These are phyloP conservation scores for Carabus problematicus DNA, from an alignment of 2,888 invertebrate genomes.

Conservation along the genomic window DNA sequence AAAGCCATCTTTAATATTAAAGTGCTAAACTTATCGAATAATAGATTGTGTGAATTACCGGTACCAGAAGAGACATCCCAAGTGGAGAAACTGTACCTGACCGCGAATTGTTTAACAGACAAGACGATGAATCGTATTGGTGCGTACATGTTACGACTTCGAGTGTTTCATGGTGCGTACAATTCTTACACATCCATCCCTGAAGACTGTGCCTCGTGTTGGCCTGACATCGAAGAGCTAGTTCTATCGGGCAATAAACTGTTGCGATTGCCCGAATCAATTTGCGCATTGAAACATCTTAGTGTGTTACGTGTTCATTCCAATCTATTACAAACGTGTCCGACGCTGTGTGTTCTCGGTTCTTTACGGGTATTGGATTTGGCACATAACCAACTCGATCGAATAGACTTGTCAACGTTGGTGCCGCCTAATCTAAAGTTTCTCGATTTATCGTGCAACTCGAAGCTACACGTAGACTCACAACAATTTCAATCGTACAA, in stretches of 20 bases:
- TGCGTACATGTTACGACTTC: constrained; percentile 69
- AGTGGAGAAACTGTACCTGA: constrained; percentile 74
- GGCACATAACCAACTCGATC: constrained; percentile 84
- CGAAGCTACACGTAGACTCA: constrained; percentile 82
- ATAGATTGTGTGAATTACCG: constrained; percentile 75
- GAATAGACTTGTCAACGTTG: constrained; percentile 75
- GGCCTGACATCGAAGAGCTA: constrained; percentile 82
- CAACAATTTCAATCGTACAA: constrained; percentile 81
- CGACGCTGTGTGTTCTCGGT: constrained; percentile 76
- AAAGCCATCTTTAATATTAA: constrained; percentile 69
- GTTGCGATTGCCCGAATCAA: constrained; percentile 76
- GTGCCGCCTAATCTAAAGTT: constrained; percentile 85
- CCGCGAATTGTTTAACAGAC: constrained; percentile 80
- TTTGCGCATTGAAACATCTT: constrained; percentile 74
- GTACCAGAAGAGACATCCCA: constrained; percentile 63
- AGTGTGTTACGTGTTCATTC: constrained; percentile 82
- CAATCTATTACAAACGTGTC: constrained; percentile 77
- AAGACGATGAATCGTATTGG: constrained; percentile 66
- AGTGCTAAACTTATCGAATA: constrained; percentile 80
- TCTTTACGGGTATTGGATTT: constrained; percentile 81
- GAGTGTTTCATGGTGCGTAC: constrained; percentile 78
- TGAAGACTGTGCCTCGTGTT: constrained; percentile 75
- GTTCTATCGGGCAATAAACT: constrained; percentile 84
- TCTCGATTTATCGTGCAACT: constrained; percentile 84
- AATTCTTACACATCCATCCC: constrained; percentile 78